phyloP scores from a whole-genome alignment of 1,140 invertebrate species.

The Lepidurus couesii region DNA sequence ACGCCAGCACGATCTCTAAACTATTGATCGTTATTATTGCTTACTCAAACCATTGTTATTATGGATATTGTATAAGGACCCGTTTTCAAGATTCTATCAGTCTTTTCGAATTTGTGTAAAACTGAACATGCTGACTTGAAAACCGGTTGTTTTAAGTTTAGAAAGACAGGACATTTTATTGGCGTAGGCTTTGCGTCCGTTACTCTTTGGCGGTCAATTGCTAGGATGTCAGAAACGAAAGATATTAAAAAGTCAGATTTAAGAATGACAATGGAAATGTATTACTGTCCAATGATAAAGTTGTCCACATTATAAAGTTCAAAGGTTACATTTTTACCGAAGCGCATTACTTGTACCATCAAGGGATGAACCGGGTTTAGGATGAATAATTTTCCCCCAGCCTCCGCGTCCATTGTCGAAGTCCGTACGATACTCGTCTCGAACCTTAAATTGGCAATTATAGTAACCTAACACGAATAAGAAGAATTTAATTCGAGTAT shows the following conservation, averaged over 20 bases:
- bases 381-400: slow-evolving; percentile 89
- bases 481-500: slow-evolving; percentile 36
- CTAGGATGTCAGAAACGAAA: too few species aligned
- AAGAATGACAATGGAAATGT: neutral
- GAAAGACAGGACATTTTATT: neutral
- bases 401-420: slow-evolving; percentile 94
- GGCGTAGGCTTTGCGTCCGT: neutral
- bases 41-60: too few species aligned
- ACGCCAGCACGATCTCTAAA: too few species aligned
- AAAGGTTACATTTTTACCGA: neutral
- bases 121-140: too few species aligned
- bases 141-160: too few species aligned
- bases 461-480: neutral
- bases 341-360: neutral
- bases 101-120: too few species aligned
- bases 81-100: too few species aligned
- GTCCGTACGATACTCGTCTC: slow-evolving; percentile 97
- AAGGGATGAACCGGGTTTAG: slow-evolving; percentile 50
- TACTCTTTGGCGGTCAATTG: too few species aligned
- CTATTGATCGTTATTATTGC: too few species aligned
- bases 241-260: neutral
- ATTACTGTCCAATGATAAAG: neutral
- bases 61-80: too few species aligned
- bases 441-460: slow-evolving; percentile 58
- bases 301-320: neutral